Evolutionary conservation across 1,140 invertebrate genomes (phyloP).

Genomic region (Phortica variegata): DNA sequence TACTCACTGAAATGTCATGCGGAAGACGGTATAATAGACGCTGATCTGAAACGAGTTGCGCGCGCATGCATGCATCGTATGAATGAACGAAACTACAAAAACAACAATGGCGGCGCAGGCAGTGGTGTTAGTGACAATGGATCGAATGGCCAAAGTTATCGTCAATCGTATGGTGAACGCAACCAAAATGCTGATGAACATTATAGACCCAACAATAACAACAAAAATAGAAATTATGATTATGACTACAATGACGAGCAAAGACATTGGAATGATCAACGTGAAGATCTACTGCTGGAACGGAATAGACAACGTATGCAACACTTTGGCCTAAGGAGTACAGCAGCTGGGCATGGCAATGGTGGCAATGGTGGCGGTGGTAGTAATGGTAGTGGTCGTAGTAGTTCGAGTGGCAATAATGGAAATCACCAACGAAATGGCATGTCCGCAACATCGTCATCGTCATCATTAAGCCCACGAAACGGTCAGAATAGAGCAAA

Average conservation of each 20-base stretch:
- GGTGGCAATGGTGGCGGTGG: conserved; percentile 1
- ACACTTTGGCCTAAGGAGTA: conserved; percentile 1
- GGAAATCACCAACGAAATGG: conserved; percentile 15
- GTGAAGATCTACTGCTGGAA: conserved; percentile 2
- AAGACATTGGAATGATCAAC: conserved; percentile 4
- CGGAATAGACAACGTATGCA: conserved; percentile 6
- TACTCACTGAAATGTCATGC: conserved; percentile 57
- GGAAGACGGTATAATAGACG: conserved; percentile 58
- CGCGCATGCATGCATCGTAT: conserved; percentile 40
- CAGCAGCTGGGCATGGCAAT: conserved; percentile 9
- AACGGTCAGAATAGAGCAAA: conserved; percentile 17
- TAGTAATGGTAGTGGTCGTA: conserved; percentile 13
- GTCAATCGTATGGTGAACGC: not conserved
- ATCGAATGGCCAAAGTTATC: conserved; percentile 1
- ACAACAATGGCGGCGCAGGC: too few species aligned
- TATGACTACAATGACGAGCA: conserved; percentile 4
- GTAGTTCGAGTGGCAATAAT: not conserved
- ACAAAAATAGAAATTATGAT: conserved; percentile 11
- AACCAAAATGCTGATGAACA: not conserved
- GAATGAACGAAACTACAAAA: conserved; percentile 6
- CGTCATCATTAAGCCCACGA: conserved; percentile 10
- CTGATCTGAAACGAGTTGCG: conserved; percentile 51
- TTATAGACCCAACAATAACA: conserved; percentile 7
- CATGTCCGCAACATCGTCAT: conserved; percentile 5
- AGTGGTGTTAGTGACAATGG: too few species aligned